phyloP scores from a whole-genome alignment of 2,113 vertebrate genomes.

The Chlorodrepanis virens region DNA sequence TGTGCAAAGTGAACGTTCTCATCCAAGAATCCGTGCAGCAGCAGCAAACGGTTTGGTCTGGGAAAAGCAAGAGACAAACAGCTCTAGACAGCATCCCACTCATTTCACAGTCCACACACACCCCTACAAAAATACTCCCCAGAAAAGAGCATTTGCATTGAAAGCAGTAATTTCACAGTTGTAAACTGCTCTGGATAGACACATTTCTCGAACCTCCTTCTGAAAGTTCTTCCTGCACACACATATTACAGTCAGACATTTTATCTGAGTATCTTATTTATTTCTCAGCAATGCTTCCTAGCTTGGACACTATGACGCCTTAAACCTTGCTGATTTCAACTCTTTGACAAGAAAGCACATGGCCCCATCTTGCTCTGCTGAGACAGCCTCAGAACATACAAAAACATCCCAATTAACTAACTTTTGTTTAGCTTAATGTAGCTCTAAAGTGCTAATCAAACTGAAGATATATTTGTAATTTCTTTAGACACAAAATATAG shows the following conservation, averaged over 20 bases:
- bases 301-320: not conserved
- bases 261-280: not conserved
- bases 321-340: not conserved
- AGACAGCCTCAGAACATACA: not conserved
- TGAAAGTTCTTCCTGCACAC: not conserved
- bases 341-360: not conserved
- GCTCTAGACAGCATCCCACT: not conserved
- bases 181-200: not conserved
- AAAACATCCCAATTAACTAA: not conserved
- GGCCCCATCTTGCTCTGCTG: not conserved
- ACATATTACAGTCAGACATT: not conserved
- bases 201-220: not conserved
- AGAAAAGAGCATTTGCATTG: not conserved
- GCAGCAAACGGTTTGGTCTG: constrained; percentile 81
- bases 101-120: not conserved
- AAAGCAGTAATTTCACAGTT: not conserved
- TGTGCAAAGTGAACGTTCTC: constrained; percentile 87
- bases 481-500: constrained; percentile 20
- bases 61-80: constrained; percentile 18
- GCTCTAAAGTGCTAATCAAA: not conserved
- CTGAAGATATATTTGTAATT: not conserved
- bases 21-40: constrained; percentile 82
- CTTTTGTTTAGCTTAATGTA: not conserved
- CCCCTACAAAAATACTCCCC: not conserved
- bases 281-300: not conserved